Evolutionary conservation across 1,140 invertebrate genomes (phyloP), one percentile per base, ranked within the genome.

Genomic region (Drosophila auraria): DNA sequence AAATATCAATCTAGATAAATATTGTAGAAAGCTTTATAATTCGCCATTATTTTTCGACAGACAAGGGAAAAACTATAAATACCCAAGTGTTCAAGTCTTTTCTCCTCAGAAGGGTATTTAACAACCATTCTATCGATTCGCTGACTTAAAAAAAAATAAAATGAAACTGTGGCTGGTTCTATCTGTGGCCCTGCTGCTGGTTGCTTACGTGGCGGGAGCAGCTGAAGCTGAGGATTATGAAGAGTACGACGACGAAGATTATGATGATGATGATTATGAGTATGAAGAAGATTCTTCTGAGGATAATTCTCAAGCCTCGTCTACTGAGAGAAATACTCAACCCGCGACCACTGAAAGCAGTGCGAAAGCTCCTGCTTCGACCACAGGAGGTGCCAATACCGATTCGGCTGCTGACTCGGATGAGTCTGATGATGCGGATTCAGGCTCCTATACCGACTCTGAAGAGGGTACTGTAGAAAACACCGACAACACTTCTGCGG

Each of bases 31-130:
- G 14, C 38, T 33, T 53, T 71, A 40, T 40, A 42, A 42, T 14
- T 50, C 25, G 47, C 40, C 17, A 33, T 9, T 50, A 17, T 30
- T 30, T 40, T 50, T 30, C 8, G 20, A 4, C 33, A 11, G 14
- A 23, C 36, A 27, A 49, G 38, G 17, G 23, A 53, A 60, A 56
- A 49, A 33, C 54, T 60, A 73, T 72, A 73, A 73, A 72, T 45
- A 72, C 54, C 2, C 54, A 58, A 56, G 68, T 14, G 11, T 27
- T 17, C 12, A 15, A 42, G 36, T 36, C 20, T 36, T 71, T 69
- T 40, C 23, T 30, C 12, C 30, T 69, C 5, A 71, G 17, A 68
- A 45, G 49, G 38, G 17, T 45, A 15, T 45, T 11, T 62, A 38
- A 38, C 30, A 3, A 63, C 30, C 11, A 40, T 49, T 44, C 33